Evolutionary conservation across 1,140 invertebrate genomes (phyloP), one percentile per base, ranked within the genome.

Genomic region (Monochamus saltuarius): DNA sequence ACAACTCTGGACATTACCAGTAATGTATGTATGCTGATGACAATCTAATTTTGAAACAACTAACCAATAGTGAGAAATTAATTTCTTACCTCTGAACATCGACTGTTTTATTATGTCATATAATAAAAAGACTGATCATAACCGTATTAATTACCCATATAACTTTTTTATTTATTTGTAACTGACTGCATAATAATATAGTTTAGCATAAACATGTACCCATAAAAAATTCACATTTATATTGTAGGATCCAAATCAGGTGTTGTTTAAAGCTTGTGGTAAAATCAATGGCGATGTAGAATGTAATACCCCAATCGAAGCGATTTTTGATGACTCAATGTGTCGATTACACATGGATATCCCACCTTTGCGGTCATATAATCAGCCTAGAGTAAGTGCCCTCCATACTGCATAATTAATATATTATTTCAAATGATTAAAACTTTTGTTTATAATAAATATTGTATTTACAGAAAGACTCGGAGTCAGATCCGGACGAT

Each of bases 231-330:
- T 53, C 54, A 70, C 67, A 92, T 77, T 89, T n/a, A n/a, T n/a
- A 92, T 78, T 92, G n/a, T 57, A 83, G 79, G 85, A 88, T 71
- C 73, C 78, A 36, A 77, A 82, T 66, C 88, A 93, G 83, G 87
- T 91, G 38, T 77, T 93, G 29, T 94, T 89, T 71, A 81, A 84
- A 66, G 81, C 85, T 11, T 94, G 91, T 72, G 87, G 87, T 8
- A 85, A 86, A 51, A 71, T 82, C 16, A 80, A 82, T 55, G 86
- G 84, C 40, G 87, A 88, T 56, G 80, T 84, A 17, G 76, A 84
- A 58, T 92, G 89, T 67, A 80, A 82, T 50, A 89, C 90, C 67
- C 85, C 89, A 6, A 79, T 89, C 11, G 80, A 87, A 1, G 82
- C 83, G 22, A 83, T 89, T 58, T 87, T 89, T 62, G 82, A 84